Evolutionary conservation across 2,113 vertebrate genomes (phyloP).

Genomic region (Bubo scandiacus): DNA sequence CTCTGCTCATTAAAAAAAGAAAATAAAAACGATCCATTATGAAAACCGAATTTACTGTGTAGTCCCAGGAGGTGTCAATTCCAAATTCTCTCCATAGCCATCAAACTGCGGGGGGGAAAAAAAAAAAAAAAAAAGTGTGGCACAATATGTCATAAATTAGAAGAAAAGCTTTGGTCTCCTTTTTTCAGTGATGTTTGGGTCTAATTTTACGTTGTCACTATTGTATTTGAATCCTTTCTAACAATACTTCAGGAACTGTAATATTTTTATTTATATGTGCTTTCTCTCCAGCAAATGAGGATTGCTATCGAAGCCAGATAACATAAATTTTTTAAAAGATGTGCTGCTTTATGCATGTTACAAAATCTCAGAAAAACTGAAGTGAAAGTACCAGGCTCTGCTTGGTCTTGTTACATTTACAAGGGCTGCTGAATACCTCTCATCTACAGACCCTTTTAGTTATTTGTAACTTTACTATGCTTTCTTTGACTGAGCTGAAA

Average conservation of each 20-base stretch:
- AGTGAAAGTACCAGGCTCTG: neutral
- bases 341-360: neutral
- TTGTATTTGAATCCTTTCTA: neutral
- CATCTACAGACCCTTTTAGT: neutral
- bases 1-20: neutral
- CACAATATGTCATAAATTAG: neutral
- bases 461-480: neutral
- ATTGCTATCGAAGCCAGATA: neutral
- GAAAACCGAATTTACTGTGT: neutral
- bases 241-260: neutral
- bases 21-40: neutral
- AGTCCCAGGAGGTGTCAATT: neutral
- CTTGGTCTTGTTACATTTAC: neutral
- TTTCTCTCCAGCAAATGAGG: neutral
- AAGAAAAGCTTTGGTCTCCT: neutral
- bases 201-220: neutral
- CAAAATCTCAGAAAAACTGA: neutral
- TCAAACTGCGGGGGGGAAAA: neutral
- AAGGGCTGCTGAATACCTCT: neutral
- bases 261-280: neutral
- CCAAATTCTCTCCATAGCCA: neutral
- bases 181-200: neutral
- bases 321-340: neutral
- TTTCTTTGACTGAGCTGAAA: neutral
- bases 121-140: neutral